Base-by-base conservation (phyloP, 1,140 invertebrate species). In the Atta texana region DNA sequence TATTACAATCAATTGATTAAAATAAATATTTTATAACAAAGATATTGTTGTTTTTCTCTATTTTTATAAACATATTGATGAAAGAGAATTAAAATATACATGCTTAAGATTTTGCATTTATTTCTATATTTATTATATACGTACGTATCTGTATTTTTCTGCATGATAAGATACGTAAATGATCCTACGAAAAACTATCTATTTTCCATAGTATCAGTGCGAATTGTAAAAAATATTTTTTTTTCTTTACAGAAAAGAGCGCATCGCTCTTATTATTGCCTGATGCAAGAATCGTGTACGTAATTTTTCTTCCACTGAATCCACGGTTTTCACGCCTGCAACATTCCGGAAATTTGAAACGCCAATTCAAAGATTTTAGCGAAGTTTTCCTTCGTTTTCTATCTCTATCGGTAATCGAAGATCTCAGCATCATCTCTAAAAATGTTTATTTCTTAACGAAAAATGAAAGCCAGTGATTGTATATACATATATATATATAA, bases 261-360 rank as follows among this genome's bases (percentile, higher is more conserved):
- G 39, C 75, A 21, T 78, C 34, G n/a, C 53, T 34, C 12, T 72
- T 81, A 81, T 81, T 81, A 81, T 81, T 57, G 34, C 66, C 68
- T 81, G 51, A 81, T 81, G 78, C 78, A 71, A 81, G 51, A 81
- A 34, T 21, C 66, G 51, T 81, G 81, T 76, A 76, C 57, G 81
- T 85, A 61, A 76, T 76, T 76, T 74, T 53, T 85, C 57, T 85
- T 51, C 39, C 57, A 76, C 69, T 49, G 49, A 85, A 85, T 63
- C 39, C 72, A 57, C n/a, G 39, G 51, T 44, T 77, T 74, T 39
- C 72, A 76, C 57, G 61, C 28, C 18, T 85, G 24, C 39, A 77
- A 39, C 44, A 34, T 61, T 51, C 55, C 16, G 28, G 57, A 85
- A 81, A 81, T 81, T 85, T 12, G 59, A 72, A 77, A 53, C 21